Evolutionary conservation across 2,113 vertebrate genomes (phyloP).

Genomic region (Hyperopisus bebe): DNA sequence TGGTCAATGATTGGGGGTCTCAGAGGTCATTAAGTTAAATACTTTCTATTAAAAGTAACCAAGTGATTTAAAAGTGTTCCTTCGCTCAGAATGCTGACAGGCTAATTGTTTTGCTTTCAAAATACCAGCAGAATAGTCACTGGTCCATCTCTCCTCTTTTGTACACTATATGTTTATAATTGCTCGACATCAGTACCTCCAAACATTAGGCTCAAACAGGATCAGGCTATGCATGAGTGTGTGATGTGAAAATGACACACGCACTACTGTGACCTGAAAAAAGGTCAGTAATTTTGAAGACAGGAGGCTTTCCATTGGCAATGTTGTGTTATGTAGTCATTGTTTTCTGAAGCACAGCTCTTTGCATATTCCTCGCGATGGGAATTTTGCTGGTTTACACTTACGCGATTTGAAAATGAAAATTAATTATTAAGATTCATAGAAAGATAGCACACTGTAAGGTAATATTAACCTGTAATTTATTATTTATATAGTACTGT

Average conservation of each 20-base stretch:
- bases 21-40: conserved; percentile 81
- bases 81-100: conserved; percentile 82
- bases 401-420: neutral
- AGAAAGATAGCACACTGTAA: too few relatives aligned
- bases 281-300: neutral
- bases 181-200: conserved; percentile 40
- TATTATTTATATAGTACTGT: too few relatives aligned
- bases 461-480: too few relatives aligned
- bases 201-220: conserved; percentile 44
- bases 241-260: conserved; percentile 47
- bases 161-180: conserved; percentile 34
- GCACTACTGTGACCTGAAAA: neutral
- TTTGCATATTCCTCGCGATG: neutral
- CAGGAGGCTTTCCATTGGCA: neutral
- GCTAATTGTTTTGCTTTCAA: conserved; percentile 78
- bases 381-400: neutral
- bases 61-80: conserved; percentile 63
- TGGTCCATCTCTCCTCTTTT: conserved; percentile 23
- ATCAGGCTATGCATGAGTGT: conserved; percentile 43
- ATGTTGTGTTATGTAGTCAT: neutral
- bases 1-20: conserved; percentile 75
- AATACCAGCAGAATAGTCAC: conserved; percentile 35
- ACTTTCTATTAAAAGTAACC: conserved; percentile 80
- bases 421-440: neutral
- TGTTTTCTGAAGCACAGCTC: neutral